Evolutionary conservation across 2,797 vertebrate species (phyloP).

Genomic region (Chiloscyllium punctatum): DNA sequence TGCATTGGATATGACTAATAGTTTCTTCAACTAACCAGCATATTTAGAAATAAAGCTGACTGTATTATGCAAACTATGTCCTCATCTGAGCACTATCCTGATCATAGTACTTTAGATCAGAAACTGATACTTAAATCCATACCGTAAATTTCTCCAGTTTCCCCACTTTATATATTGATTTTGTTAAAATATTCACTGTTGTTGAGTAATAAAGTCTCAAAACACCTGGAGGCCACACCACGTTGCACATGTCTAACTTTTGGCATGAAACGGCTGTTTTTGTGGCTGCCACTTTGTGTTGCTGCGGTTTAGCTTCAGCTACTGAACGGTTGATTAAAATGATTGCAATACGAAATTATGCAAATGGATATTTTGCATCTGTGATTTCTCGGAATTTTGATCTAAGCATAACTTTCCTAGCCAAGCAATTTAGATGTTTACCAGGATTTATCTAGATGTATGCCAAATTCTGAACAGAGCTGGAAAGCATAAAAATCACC

Average conservation of each 20-base stretch:
- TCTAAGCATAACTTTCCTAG: background rate
- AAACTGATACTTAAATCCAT: background rate
- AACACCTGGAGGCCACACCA: background rate
- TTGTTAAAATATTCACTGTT: background rate
- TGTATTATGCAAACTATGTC: background rate
- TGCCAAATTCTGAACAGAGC: background rate
- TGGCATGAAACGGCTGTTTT: background rate
- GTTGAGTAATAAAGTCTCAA: background rate
- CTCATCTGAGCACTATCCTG: background rate
- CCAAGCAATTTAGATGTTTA: background rate
- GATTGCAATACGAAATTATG: background rate
- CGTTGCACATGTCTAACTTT: background rate
- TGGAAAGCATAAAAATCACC: slow-evolving; percentile 16
- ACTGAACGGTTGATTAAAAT: background rate
- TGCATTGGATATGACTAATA: background rate
- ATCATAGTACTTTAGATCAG: background rate
- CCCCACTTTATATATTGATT: background rate
- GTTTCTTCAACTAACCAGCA: background rate
- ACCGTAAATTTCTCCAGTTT: background rate
- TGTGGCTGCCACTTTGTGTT: background rate
- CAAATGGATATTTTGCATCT: background rate
- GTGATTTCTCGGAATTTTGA: background rate
- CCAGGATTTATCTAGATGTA: background rate
- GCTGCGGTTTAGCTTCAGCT: background rate
- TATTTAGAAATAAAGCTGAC: background rate